Base-by-base conservation (phyloP, 2,113 vertebrate genomes). In the Psittacula cyanocephala region DNA sequence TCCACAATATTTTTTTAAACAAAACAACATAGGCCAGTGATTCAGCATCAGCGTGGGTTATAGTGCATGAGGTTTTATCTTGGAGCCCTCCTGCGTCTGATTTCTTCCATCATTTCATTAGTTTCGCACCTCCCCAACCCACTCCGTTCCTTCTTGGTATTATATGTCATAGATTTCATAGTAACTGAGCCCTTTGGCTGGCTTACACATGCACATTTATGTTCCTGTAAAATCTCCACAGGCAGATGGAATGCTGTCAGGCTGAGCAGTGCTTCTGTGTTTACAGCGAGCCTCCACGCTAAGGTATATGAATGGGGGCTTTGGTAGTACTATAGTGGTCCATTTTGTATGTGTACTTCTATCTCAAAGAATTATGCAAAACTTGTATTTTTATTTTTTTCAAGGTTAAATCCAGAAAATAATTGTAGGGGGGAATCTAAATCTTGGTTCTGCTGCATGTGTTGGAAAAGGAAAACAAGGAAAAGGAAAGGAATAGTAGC, bases 41-140 rank as follows among this genome's bases (percentile, higher is more conserved):
- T 91, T 97, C 95, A 96, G 81, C 93, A 71, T 84, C 90, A 69
- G 29, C 55, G 81, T 82, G 81, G 74, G 65, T 64, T 85, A 80
- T 16, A 60, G 70, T 39, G 55, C 33, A 12, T 29, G 3, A 76
- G 71, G 33, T 74, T 79, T 88, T 85, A 80, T 81, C 57, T 47
- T 79, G 57, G 46, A 92, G 50, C 62, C 23, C 33, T 89, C 74
- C 43, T 59, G 69, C 2, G 0, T 85, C 43, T 71, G 69, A 52
- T 87, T 64, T 60, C 35, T 94, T 70, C 55, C 50, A 75, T 85
- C 11, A 9, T 86, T 89, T 81, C 3, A 24, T 17, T 62, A 50
- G 46, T 67, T 74, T 50, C 79, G 62, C 39, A 63, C 0, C 14
- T 13, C 13, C 11, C 8, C 25, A 23, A 4, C 27, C 20, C 9